phyloP scores from a whole-genome alignment of 1,140 invertebrate genomes.

The Odontomachus brunneus region DNA sequence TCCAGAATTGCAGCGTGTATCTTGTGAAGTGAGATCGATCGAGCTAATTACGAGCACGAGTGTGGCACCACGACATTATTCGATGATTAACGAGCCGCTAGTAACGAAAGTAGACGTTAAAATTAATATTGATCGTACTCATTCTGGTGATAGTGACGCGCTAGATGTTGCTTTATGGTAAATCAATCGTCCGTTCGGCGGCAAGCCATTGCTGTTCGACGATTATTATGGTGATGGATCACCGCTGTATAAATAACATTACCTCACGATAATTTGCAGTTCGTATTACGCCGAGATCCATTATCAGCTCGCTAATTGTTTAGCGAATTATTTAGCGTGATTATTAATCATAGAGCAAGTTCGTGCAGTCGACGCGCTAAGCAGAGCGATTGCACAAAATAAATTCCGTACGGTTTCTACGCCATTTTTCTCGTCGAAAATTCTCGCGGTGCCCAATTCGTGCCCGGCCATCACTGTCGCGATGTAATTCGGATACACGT shows the following conservation, averaged over 20 bases:
- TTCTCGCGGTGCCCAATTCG: conserved; percentile 6
- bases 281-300: not conserved
- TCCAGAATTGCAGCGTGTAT: conserved; percentile 60
- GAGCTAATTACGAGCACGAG: conserved; percentile 38
- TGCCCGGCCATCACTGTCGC: not conserved
- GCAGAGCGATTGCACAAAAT: not conserved
- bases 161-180: conserved; percentile 18
- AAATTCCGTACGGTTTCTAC: not conserved
- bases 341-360: not conserved
- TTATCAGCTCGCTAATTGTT: not conserved
- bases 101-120: conserved; percentile 34
- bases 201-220: not conserved
- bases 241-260: conserved; percentile 2
- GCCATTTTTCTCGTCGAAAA: not conserved
- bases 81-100: conserved; percentile 21
- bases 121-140: conserved; percentile 36
- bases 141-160: not conserved
- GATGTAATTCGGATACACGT: conserved; percentile 8
- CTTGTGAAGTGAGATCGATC: conserved; percentile 54
- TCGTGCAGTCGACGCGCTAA: not conserved
- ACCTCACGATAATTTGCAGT: conserved; percentile 10
- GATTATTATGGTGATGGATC: not conserved
- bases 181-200: not conserved
- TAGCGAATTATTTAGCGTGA: not conserved
- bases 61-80: conserved; percentile 24